A percentile compares a stretch with the other conserved stretches of the same genome.
phyloP scores from a whole-genome alignment of 1,140 invertebrate genomes.

The Drosophila kurseongensis region DNA sequence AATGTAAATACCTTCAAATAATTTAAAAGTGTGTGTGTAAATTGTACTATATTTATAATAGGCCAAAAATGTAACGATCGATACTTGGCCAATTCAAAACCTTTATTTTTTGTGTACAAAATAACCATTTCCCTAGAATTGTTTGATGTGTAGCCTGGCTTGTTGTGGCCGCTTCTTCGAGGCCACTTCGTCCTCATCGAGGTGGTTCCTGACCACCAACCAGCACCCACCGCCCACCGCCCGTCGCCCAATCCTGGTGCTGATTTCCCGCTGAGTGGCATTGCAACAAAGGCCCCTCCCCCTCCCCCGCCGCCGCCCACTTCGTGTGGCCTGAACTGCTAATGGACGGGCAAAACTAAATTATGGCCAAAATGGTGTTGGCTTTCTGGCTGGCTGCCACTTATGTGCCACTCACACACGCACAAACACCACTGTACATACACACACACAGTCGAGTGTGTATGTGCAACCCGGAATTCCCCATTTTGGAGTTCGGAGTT shows the following conservation, averaged over 20 bases:
- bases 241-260: slow-evolving; percentile 38
- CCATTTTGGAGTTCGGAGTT: slow-evolving; percentile 59
- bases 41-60: too few species aligned
- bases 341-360: slow-evolving; percentile 81
- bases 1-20: too few species aligned
- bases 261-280: slow-evolving; percentile 71
- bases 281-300: slow-evolving; percentile 64
- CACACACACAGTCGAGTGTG: slow-evolving; percentile 5
- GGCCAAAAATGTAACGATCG: too few species aligned
- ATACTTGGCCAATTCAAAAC: too few species aligned
- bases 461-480: slow-evolving; percentile 13
- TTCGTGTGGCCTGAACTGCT: slow-evolving; percentile 55
- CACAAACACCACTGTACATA: slow-evolving; percentile 9
- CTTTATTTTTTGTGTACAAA: too few species aligned
- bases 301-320: neutral
- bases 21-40: too few species aligned
- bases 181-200: slow-evolving; percentile 56
- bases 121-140: neutral
- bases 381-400: slow-evolving; percentile 80
- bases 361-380: slow-evolving; percentile 83
- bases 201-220: neutral
- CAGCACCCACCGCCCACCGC: neutral
- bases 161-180: slow-evolving; percentile 46
- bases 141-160: neutral
- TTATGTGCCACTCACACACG: slow-evolving; percentile 74